phyloP scores from a whole-genome alignment of 1,140 invertebrate genomes.

The Sycophila sp. region DNA sequence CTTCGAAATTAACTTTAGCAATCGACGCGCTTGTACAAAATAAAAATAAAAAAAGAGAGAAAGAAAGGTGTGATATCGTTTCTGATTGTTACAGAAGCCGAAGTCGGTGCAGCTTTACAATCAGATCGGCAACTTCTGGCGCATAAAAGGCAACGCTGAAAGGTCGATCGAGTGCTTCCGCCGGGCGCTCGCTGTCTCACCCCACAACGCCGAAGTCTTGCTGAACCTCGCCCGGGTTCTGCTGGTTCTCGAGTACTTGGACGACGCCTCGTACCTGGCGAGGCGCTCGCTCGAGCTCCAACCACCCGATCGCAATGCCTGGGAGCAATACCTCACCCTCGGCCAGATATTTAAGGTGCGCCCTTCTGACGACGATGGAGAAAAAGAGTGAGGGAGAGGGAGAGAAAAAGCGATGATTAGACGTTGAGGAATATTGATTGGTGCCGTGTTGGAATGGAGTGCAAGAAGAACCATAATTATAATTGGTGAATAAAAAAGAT shows the following conservation, averaged over 20 bases:
- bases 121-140: constrained; percentile 89
- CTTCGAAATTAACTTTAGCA: no score
- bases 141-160: constrained; percentile 85
- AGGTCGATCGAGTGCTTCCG: constrained; percentile 89
- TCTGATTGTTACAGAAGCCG: constrained; percentile 83
- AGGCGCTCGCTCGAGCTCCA: constrained; percentile 79
- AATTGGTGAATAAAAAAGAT: no score
- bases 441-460: no score
- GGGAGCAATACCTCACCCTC: constrained; percentile 90
- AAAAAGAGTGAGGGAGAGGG: no score
- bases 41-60: no score
- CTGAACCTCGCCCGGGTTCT: constrained; percentile 86
- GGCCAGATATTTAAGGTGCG: constrained; percentile 81
- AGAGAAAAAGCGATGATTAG: no score
- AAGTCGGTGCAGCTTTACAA: constrained; percentile 88
- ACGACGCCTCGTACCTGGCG: constrained; percentile 88
- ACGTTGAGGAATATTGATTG: no score
- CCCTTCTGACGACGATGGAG: no score
- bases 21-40: no score
- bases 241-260: constrained; percentile 85
- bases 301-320: constrained; percentile 83
- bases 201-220: constrained; percentile 86
- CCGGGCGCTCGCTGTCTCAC: constrained; percentile 82
- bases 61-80: no score
- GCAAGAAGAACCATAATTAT: no score